Base-by-base conservation (phyloP, 1,140 invertebrate genomes). In the Zelostemma sp. region DNA sequence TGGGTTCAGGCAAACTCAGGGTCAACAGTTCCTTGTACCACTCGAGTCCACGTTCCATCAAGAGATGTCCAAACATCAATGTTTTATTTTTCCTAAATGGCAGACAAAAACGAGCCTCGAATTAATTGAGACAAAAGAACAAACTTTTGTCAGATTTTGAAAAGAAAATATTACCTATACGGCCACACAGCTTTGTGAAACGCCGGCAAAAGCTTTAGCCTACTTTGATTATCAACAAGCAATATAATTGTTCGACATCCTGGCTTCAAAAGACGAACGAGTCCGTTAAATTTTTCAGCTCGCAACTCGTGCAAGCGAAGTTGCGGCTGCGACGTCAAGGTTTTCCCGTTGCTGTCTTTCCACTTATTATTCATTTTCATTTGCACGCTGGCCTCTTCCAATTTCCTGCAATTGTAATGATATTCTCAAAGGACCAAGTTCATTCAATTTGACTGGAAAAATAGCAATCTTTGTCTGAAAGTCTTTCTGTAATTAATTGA, bases 161-260 rank as follows among this genome's bases (percentile, higher is more conserved):
- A 25, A 25, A 25, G 38, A 6, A 14, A 12, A 45, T 17, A 88
- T 85, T 86, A 97, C 93, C 97, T 90, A 80, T 98, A 97, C 11
- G 97, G 96, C 92, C 95, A 97, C 46, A 98, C 93, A 72, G 93
- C 92, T 85, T 92, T 93, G 81, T 97, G 95, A 88, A 98, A 99
- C 68, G 93, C 92, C 50, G 94, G 92, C 54, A 99, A 86, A 43
- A 99, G 86, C 81, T 93, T 93, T 55, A 93, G 87, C 58, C 95
- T 93, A 58, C 92, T 93, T 79, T 97, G 93, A 78, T 90, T 88
- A 86, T 99, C 96, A 1, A 98, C 91, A 21, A 99, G 85, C 6
- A 99, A 80, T 25, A 98, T 89, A 59, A 99, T 91, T 0, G 97
- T 98, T 12, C 97, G 88, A 79, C 96, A 98, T 0, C 97, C 97